phyloP scores from a whole-genome alignment of 2,113 vertebrate genomes.

The Chloropsis hardwickii region DNA sequence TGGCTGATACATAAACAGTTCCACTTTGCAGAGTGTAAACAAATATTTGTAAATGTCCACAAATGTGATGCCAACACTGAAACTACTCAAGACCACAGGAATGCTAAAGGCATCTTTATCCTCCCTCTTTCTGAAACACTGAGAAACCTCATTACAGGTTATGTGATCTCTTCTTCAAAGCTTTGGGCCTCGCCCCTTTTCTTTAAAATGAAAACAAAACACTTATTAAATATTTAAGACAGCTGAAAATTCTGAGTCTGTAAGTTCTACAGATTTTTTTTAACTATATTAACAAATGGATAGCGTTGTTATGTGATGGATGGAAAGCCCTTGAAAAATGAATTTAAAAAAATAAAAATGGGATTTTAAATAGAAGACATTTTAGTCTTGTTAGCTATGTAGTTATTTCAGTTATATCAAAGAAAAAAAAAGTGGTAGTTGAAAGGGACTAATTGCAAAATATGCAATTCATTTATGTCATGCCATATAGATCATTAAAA shows the following conservation, averaged over 20 bases:
- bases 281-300: neutral
- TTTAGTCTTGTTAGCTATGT: neutral
- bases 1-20: neutral
- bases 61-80: neutral
- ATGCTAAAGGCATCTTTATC: neutral
- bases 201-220: conserved; percentile 1
- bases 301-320: neutral
- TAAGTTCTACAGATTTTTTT: neutral
- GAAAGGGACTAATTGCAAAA: neutral
- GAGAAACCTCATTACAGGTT: neutral
- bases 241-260: neutral
- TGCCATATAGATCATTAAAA: conserved; percentile 9
- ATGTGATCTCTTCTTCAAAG: conserved; percentile 2
- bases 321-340: neutral
- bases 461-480: neutral
- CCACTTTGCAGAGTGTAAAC: neutral
- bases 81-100: neutral
- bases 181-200: neutral
- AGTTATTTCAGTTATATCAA: neutral
- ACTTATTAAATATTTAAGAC: neutral
- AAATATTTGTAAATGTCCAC: neutral
- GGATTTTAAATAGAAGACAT: neutral
- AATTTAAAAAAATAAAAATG: neutral
- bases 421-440: neutral
- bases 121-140: neutral